Conservation (phyloP, 2,113 vertebrate genomes). For the Columba janthina region DNA sequence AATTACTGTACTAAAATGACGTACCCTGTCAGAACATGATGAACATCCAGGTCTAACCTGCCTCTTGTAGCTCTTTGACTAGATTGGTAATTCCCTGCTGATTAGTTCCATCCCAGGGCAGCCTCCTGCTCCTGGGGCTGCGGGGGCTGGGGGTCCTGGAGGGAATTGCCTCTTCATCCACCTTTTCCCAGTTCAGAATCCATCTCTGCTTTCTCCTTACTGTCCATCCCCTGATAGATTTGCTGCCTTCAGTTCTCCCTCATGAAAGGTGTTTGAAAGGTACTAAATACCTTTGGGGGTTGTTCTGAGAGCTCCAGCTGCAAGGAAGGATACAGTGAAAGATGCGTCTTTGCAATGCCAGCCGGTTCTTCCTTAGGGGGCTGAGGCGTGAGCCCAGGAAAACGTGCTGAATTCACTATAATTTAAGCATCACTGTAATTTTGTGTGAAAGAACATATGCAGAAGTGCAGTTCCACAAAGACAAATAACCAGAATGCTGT, state of each 20-base stretch:
- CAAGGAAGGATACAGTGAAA: background rate
- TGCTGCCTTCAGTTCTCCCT: background rate
- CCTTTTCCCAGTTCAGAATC: background rate
- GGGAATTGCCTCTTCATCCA: fast-evolving
- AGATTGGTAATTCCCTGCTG: background rate
- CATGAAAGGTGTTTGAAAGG: background rate
- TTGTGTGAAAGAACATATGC: background rate
- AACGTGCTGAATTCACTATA: background rate
- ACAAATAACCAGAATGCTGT: background rate
- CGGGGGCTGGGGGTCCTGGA: background rate
- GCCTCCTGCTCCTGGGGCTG: background rate
- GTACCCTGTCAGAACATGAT: background rate
- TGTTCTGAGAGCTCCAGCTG: background rate
- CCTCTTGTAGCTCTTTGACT: background rate
- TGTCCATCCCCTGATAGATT: background rate
- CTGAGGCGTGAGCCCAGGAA: background rate
- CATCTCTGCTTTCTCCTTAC: background rate
- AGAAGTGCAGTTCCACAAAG: background rate
- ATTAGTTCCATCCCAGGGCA: background rate
- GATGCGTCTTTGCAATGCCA: fast-evolving
- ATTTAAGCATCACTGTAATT: background rate
- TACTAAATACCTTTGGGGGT: background rate
- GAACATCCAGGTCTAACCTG: background rate
- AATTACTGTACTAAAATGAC: background rate
- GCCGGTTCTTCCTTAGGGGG: background rate